phyloP scores from a whole-genome alignment of 2,797 vertebrate species.

The Danio choprae region DNA sequence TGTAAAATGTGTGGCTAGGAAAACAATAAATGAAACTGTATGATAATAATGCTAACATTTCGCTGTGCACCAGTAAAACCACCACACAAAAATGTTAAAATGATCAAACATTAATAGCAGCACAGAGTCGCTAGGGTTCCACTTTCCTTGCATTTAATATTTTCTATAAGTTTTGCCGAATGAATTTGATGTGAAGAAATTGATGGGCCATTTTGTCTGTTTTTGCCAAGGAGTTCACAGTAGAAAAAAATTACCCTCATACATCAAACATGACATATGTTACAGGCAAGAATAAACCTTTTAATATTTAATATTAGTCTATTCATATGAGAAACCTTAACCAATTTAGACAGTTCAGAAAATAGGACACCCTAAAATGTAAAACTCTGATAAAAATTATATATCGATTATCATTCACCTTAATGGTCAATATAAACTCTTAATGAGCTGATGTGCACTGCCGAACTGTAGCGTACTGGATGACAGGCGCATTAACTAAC shows the following conservation, averaged over 20 bases:
- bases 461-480: not conserved
- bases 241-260: not conserved
- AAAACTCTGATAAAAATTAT: not conserved
- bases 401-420: not conserved
- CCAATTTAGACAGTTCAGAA: not conserved
- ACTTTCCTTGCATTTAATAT: too few species aligned
- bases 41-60: too few species aligned
- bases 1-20: not conserved
- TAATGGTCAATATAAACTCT: conserved; percentile 3
- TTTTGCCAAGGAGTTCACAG: not conserved
- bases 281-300: not conserved
- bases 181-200: too few species aligned
- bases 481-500: not conserved
- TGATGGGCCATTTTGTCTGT: not conserved
- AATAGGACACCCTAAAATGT: not conserved
- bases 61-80: too few species aligned
- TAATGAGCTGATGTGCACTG: not conserved
- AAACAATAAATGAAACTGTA: not conserved
- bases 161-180: too few species aligned
- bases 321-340: not conserved
- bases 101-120: too few species aligned
- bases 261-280: not conserved
- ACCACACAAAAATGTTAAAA: too few species aligned
- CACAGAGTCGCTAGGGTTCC: too few species aligned
- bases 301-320: too few species aligned